phyloP scores from a whole-genome alignment of 2,888 invertebrate species.

The Pollenia labialis region DNA sequence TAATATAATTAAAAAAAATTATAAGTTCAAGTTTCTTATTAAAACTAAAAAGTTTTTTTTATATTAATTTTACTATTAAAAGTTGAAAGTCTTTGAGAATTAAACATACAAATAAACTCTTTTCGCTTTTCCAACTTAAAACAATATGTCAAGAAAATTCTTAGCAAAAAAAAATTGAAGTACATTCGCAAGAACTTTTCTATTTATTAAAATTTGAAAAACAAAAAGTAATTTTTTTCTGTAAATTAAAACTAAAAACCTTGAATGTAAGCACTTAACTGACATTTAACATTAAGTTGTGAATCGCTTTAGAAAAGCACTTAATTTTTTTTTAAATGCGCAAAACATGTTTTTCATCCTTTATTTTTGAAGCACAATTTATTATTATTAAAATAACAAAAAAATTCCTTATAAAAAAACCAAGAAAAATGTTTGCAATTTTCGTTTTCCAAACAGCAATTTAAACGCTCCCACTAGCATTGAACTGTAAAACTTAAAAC shows the following conservation, averaged over 20 bases:
- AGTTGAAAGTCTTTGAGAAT: not conserved
- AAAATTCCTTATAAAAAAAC: not conserved
- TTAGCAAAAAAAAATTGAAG: not conserved
- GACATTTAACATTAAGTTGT: slow-evolving; percentile 62
- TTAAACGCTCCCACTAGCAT: slow-evolving; percentile 53
- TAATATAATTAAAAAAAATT: too few species aligned
- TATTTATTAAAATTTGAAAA: slow-evolving; percentile 1
- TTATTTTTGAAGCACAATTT: slow-evolving; percentile 21
- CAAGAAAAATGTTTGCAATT: not conserved
- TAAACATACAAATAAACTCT: not conserved
- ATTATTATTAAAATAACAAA: slow-evolving; percentile 35
- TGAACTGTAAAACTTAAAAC: slow-evolving; percentile 69
- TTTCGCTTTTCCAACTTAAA: not conserved
- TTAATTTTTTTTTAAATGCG: not conserved
- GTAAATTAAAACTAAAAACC: slow-evolving; percentile 50
- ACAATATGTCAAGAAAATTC: not conserved
- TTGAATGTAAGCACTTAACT: slow-evolving; percentile 48
- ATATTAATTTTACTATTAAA: not conserved
- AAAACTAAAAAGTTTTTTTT: too few species aligned
- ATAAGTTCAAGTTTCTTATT: too few species aligned
- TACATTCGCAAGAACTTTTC: not conserved
- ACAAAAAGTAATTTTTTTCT: not conserved
- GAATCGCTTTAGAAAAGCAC: slow-evolving; percentile 10
- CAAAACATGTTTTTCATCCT: not conserved
- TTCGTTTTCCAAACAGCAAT: slow-evolving; percentile 21